Conservation (phyloP, 2,888 invertebrate genomes). For the Melieria omissa region DNA sequence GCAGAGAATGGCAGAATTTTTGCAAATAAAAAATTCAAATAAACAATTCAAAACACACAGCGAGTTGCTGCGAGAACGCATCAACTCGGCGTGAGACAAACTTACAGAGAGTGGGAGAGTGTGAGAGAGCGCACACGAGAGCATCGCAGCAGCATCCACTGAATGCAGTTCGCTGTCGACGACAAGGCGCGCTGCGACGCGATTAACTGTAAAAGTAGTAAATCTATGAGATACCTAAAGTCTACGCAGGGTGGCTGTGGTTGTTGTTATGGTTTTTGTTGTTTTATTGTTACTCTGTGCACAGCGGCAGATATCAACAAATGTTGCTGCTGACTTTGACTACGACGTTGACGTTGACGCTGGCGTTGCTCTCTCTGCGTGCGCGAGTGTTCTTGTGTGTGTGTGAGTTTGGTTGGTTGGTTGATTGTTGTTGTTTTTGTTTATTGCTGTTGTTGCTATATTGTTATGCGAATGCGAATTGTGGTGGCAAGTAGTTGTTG, state of each 20-base stretch:
- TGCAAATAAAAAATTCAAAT: no score
- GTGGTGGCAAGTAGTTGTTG: slow-evolving; percentile 61
- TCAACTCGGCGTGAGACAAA: no score
- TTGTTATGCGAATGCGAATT: slow-evolving; percentile 32
- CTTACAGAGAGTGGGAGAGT: no score
- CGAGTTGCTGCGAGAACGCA: no score
- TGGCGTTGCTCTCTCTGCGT: slow-evolving; percentile 5
- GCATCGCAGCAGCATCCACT: slow-evolving; percentile 23
- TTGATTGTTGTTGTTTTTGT: slow-evolving; percentile 38
- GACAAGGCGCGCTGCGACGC: background rate
- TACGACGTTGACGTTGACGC: slow-evolving; percentile 16
- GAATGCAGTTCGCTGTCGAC: slow-evolving; percentile 31
- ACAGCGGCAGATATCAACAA: background rate
- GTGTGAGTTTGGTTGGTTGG: slow-evolving; percentile 31
- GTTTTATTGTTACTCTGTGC: slow-evolving; percentile 6
- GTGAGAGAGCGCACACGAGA: slow-evolving; percentile 12
- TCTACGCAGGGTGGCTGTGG: background rate
- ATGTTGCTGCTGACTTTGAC: slow-evolving; percentile 18
- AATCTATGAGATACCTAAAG: slow-evolving; percentile 16
- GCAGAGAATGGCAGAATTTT: no score
- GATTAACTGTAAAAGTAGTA: slow-evolving; percentile 43
- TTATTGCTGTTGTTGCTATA: slow-evolving; percentile 20
- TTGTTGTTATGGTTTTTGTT: slow-evolving; percentile 13
- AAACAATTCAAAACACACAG: no score
- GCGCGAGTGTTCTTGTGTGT: background rate